Conservation (phyloP, 1,140 invertebrate genomes). For the Pissodes strobi region DNA sequence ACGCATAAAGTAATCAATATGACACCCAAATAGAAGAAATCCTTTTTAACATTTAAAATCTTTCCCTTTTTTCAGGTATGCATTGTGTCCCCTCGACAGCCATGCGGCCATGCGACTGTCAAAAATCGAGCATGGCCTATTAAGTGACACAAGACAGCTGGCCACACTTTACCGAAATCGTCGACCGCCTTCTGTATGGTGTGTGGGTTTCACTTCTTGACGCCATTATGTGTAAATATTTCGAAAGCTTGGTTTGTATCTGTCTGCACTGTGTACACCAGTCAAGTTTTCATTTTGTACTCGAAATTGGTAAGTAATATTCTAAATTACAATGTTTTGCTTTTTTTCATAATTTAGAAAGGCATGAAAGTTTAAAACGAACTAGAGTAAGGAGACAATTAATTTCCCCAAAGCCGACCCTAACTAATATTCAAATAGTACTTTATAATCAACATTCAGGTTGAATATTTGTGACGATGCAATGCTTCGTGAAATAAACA, state of each 20-base stretch:
- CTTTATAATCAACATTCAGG: no score
- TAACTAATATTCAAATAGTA: no score
- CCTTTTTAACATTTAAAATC: not conserved
- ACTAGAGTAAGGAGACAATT: no score
- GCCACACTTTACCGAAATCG: not conserved
- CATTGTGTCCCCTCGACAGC: no score
- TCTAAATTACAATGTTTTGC: no score
- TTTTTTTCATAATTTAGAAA: no score
- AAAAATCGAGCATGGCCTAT: constrained; percentile 4
- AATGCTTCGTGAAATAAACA: no score
- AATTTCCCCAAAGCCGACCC: no score
- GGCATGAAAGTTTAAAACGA: no score
- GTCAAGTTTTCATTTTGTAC: constrained; percentile 6
- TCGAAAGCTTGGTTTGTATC: constrained; percentile 14
- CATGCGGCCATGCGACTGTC: not conserved
- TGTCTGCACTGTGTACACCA: constrained; percentile 4
- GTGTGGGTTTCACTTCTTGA: constrained; percentile 1
- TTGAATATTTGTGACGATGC: no score
- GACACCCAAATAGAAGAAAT: no score
- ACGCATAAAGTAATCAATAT: no score
- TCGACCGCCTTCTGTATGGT: constrained; percentile 3
- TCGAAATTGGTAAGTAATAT: constrained; percentile 6
- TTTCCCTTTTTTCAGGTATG: constrained; percentile 5
- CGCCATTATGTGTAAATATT: constrained; percentile 30
- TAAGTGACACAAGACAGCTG: constrained; percentile 27